These are phyloP conservation scores for Encarsia formosa DNA, from an alignment of 2,888 invertebrate species.

Conservation along the genomic window DNA sequence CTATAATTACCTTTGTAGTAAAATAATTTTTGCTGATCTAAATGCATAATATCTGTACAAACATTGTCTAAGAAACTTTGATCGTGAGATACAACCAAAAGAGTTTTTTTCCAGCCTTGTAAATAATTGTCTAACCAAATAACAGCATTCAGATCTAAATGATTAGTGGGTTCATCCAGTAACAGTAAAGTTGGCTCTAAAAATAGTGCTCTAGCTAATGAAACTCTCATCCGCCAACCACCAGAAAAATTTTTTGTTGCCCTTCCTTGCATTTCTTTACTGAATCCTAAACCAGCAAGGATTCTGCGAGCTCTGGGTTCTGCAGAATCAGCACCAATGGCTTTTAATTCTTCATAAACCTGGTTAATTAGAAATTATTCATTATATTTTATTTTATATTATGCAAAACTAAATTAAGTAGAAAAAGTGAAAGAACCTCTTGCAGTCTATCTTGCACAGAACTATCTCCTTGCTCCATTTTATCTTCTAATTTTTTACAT, in stretches of 20 bases:
- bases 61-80: conserved; percentile 99
- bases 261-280: conserved; percentile 81
- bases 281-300: conserved; percentile 95
- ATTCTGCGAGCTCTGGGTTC: conserved; percentile 95
- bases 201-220: conserved; percentile 91
- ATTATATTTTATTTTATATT: too few relatives aligned
- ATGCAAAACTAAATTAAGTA: too few relatives aligned
- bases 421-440: too few relatives aligned
- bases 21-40: conserved; percentile 88
- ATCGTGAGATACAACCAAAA: conserved; percentile 98
- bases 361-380: too few relatives aligned
- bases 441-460: conserved; percentile 75
- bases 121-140: conserved; percentile 99
- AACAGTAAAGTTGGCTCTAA: conserved; percentile 95
- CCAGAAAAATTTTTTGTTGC: conserved; percentile 86
- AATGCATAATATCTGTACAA: conserved; percentile 97
- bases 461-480: conserved; percentile 69
- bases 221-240: conserved; percentile 99
- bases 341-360: conserved; percentile 91
- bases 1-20: conserved; percentile 98
- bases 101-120: conserved; percentile 97
- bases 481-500: conserved; percentile 74
- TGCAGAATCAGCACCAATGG: conserved; percentile 96
- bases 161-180: conserved; percentile 99
- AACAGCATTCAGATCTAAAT: conserved; percentile 97